Evolutionary conservation across 2,888 invertebrate genomes (phyloP).

Genomic region (Imbricaverruca yamaguchii): DNA sequence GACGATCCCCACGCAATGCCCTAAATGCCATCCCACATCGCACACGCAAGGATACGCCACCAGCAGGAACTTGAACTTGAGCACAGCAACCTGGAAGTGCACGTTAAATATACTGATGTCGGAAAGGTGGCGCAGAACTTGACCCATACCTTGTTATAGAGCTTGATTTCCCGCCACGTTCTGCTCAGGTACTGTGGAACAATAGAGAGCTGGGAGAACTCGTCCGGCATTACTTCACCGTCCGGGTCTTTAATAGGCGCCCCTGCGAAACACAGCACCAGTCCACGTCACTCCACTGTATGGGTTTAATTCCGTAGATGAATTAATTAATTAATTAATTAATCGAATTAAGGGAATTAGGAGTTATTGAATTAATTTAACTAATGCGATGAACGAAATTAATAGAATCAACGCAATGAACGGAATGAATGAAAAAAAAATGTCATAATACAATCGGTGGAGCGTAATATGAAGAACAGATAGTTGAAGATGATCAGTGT

Average conservation of each 20-base stretch:
- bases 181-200: slow-evolving; percentile 64
- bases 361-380: too few species aligned
- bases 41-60: background rate
- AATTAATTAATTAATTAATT: too few species aligned
- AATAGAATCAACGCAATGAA: too few species aligned
- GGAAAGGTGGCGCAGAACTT: background rate
- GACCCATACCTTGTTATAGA: slow-evolving; percentile 56
- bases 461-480: too few species aligned
- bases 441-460: too few species aligned
- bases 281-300: background rate
- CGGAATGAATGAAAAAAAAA: too few species aligned
- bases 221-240: slow-evolving; percentile 63
- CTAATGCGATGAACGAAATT: too few species aligned
- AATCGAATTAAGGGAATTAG: too few species aligned
- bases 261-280: background rate
- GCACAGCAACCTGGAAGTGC: background rate
- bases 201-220: slow-evolving; percentile 60
- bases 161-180: slow-evolving; percentile 60
- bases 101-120: background rate
- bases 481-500: too few species aligned
- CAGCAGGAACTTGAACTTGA: background rate
- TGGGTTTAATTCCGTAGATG: background rate
- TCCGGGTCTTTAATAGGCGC: slow-evolving; percentile 49
- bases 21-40: background rate
- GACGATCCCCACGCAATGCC: background rate